Percentiles rank a stretch among this genome's conserved stretches.
Evolutionary conservation across 2,888 invertebrate genomes (phyloP).

Genomic region (Xestobium rufovillosum): DNA sequence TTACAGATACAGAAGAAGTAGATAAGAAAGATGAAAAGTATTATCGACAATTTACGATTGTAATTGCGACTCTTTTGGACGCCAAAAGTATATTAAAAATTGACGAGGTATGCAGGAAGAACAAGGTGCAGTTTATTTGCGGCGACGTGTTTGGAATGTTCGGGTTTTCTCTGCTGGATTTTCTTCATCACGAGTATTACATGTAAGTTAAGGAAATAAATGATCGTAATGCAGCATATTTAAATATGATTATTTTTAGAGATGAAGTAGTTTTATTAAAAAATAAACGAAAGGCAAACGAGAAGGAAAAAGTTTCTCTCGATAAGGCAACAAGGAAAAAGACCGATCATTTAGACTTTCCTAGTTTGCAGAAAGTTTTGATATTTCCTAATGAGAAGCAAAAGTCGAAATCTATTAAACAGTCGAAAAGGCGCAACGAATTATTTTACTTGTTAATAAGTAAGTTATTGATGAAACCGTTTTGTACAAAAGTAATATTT

Average conservation of each 20-base stretch:
- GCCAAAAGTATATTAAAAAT: slow-evolving; percentile 65
- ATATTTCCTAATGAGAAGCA: slow-evolving; percentile 42
- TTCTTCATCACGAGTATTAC: slow-evolving; percentile 72
- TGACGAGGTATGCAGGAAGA: slow-evolving; percentile 66
- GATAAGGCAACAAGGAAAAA: slow-evolving; percentile 49
- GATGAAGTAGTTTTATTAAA: slow-evolving; percentile 20
- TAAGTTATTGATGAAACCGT: slow-evolving; percentile 34
- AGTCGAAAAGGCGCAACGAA: slow-evolving; percentile 60
- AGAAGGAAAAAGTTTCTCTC: slow-evolving; percentile 50
- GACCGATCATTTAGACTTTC: slow-evolving; percentile 54
- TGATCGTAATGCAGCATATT: slow-evolving; percentile 8
- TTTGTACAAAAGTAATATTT: slow-evolving; percentile 11
- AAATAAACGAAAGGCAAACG: slow-evolving; percentile 51
- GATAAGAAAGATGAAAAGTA: slow-evolving; percentile 62
- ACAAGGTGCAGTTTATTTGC: slow-evolving; percentile 75
- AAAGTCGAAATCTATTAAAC: slow-evolving; percentile 47
- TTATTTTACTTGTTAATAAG: slow-evolving; percentile 67
- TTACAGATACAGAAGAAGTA: slow-evolving; percentile 56
- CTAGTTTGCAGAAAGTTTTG: slow-evolving; percentile 61
- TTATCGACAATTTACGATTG: slow-evolving; percentile 72
- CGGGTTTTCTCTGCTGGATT: slow-evolving; percentile 86
- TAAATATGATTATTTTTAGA: slow-evolving; percentile 10
- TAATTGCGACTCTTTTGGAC: slow-evolving; percentile 70
- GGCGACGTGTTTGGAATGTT: slow-evolving; percentile 91
- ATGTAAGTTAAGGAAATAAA: slow-evolving; percentile 52